Percentiles rank a stretch among this genome's conserved stretches.
These are phyloP conservation scores for Trachelipus rathkii DNA, from an alignment of 1,140 invertebrate species.

Conservation along the genomic window DNA sequence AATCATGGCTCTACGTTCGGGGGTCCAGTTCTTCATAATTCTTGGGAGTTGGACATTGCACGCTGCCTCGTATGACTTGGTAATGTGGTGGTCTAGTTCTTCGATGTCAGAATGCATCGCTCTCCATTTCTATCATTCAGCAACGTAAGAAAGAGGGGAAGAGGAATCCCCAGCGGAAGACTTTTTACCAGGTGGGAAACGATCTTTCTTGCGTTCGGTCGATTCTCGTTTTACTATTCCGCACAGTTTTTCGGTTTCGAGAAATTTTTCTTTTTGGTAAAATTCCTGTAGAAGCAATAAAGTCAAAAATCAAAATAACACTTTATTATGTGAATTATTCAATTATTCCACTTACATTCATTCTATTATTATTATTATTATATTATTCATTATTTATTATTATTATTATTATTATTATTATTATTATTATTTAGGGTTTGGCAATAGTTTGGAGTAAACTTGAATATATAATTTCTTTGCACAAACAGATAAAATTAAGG, in stretches of 20 bases:
- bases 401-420: neutral
- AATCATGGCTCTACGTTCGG: slow-evolving; percentile 33
- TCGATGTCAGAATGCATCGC: slow-evolving; percentile 36
- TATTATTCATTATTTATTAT: neutral
- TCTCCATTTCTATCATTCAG: slow-evolving; percentile 41
- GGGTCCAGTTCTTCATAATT: slow-evolving; percentile 35
- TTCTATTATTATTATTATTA: too few species aligned
- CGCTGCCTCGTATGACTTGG: slow-evolving; percentile 2
- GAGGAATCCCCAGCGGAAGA: slow-evolving; percentile 45
- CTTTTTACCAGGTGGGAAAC: slow-evolving; percentile 41
- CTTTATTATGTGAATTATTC: too few species aligned
- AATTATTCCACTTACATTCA: too few species aligned
- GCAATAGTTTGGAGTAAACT: too few species aligned
- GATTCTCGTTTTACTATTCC: slow-evolving; percentile 88
- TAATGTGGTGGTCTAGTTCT: slow-evolving; percentile 27
- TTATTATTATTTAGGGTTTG: too few species aligned
- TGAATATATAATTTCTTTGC: too few species aligned
- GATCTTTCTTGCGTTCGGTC: slow-evolving; percentile 71
- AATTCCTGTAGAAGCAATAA: slow-evolving; percentile 58
- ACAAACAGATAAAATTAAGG: too few species aligned
- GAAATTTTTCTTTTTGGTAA: slow-evolving; percentile 63
- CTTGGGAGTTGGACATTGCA: slow-evolving; percentile 41
- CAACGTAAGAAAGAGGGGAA: slow-evolving; percentile 30
- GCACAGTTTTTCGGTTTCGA: slow-evolving; percentile 83
- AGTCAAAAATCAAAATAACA: slow-evolving; percentile 10